phyloP scores from a whole-genome alignment of 2,797 vertebrate species.

The Takifugu rubripes region DNA sequence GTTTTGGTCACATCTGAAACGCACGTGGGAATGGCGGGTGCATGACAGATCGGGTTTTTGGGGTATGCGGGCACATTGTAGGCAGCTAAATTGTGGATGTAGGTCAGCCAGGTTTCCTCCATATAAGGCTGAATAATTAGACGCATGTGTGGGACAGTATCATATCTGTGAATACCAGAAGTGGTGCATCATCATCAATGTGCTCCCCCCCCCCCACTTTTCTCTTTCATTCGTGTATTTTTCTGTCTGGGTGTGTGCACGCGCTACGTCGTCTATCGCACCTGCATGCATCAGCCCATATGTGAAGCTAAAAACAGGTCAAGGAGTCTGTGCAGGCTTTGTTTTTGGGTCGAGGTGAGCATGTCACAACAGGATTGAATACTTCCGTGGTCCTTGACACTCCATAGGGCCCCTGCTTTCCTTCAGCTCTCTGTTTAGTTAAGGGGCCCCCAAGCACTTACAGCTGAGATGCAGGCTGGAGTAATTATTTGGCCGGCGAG shows the following conservation, averaged over 20 bases:
- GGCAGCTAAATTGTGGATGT: constrained; percentile 39
- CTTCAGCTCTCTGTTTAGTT: constrained; percentile 53
- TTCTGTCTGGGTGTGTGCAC: too few relatives aligned
- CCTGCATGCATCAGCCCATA: constrained; percentile 26
- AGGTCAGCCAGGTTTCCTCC: constrained; percentile 47
- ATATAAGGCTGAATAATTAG: constrained; percentile 63
- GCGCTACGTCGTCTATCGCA: constrained; percentile 3
- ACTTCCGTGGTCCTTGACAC: constrained; percentile 64
- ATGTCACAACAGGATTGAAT: constrained; percentile 69
- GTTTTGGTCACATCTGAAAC: constrained; percentile 42
- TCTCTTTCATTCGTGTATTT: not conserved
- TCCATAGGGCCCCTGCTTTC: constrained; percentile 34
- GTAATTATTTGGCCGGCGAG: constrained; percentile 62
- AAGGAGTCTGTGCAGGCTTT: constrained; percentile 29
- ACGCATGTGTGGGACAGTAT: constrained; percentile 44
- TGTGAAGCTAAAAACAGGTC: constrained; percentile 37
- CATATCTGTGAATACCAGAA: constrained; percentile 52
- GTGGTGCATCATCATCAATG: constrained; percentile 36
- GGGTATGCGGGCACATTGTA: constrained; percentile 56
- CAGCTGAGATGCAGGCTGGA: constrained; percentile 62
- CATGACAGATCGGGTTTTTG: constrained; percentile 26
- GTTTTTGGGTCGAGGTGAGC: constrained; percentile 51
- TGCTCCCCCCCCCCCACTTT: constrained; percentile 1
- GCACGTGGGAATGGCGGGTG: constrained; percentile 36
- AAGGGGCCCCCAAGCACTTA: constrained; percentile 54